Conservation (phyloP, 2,888 invertebrate species). For the Meiosimyza decipiens region DNA sequence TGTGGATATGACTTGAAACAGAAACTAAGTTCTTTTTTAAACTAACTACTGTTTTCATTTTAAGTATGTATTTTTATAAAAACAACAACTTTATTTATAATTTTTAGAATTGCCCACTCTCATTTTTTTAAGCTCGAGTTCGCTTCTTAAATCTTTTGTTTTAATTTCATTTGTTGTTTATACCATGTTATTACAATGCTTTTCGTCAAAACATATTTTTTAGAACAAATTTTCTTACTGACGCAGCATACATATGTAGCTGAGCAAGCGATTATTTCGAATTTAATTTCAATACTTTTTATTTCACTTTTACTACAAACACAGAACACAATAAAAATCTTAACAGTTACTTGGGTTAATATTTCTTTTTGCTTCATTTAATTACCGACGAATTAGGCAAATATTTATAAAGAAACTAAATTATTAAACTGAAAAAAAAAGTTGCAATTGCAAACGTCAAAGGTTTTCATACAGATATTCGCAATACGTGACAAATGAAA, state of each 20-base stretch:
- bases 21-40: no score
- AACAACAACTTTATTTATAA: no score
- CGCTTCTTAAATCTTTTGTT: conserved; percentile 58
- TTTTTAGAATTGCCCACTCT: neutral
- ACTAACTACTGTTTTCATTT: no score
- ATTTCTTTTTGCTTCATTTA: no score
- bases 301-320: neutral
- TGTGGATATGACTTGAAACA: no score
- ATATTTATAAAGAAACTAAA: conserved; percentile 28
- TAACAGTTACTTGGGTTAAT: no score
- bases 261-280: no score
- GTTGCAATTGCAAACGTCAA: neutral
- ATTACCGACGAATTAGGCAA: neutral
- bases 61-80: no score
- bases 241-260: neutral
- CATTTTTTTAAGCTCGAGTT: conserved; percentile 44
- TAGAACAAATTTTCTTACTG: neutral
- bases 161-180: neutral
- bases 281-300: no score
- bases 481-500: no score
- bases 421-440: neutral
- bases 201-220: neutral
- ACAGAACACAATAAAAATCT: neutral
- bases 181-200: neutral
- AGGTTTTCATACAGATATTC: no score